These are phyloP conservation scores for Anseranas semipalmata DNA, from an alignment of 2,113 vertebrate species.

Conservation along the genomic window DNA sequence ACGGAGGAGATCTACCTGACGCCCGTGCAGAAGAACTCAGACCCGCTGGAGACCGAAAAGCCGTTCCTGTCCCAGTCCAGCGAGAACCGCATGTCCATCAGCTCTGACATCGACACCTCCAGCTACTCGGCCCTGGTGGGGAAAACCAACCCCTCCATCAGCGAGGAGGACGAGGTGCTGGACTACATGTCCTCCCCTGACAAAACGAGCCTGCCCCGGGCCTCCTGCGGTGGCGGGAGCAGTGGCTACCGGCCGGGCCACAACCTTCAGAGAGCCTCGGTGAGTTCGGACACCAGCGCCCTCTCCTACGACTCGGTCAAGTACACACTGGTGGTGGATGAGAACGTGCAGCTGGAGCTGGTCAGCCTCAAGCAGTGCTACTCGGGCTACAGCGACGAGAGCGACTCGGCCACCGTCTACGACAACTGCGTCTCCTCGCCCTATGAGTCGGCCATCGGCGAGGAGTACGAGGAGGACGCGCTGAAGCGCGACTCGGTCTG, in stretches of 20 bases:
- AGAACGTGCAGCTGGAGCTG: slow-evolving; percentile 93
- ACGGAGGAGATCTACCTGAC: slow-evolving; percentile 98
- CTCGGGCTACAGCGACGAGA: slow-evolving; percentile 94
- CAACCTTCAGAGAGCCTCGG: slow-evolving; percentile 80
- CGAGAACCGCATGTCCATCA: slow-evolving; percentile 92
- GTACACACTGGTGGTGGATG: slow-evolving; percentile 96
- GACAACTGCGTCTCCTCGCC: slow-evolving; percentile 96
- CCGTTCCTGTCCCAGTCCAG: slow-evolving; percentile 86
- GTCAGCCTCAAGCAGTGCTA: slow-evolving; percentile 95
- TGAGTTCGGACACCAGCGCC: slow-evolving; percentile 93
- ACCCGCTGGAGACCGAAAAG: slow-evolving; percentile 82
- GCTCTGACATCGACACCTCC: slow-evolving; percentile 89
- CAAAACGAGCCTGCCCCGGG: slow-evolving; percentile 54
- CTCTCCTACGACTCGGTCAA: slow-evolving; percentile 97
- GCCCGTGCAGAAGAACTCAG: slow-evolving; percentile 87
- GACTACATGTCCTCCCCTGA: slow-evolving; percentile 80
- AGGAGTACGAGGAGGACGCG: slow-evolving; percentile 92
- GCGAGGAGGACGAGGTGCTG: slow-evolving; percentile 89
- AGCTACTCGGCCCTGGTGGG: slow-evolving; percentile 83
- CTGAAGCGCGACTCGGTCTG: slow-evolving; percentile 83
- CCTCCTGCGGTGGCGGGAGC: slow-evolving; percentile 64
- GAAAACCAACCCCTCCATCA: slow-evolving; percentile 90
- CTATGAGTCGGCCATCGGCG: slow-evolving; percentile 91
- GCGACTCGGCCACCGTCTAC: slow-evolving; percentile 92
- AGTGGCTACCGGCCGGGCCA: slow-evolving; percentile 55